phyloP scores from a whole-genome alignment of 2,888 invertebrate genomes.

The Phragmatobia fuliginosa region DNA sequence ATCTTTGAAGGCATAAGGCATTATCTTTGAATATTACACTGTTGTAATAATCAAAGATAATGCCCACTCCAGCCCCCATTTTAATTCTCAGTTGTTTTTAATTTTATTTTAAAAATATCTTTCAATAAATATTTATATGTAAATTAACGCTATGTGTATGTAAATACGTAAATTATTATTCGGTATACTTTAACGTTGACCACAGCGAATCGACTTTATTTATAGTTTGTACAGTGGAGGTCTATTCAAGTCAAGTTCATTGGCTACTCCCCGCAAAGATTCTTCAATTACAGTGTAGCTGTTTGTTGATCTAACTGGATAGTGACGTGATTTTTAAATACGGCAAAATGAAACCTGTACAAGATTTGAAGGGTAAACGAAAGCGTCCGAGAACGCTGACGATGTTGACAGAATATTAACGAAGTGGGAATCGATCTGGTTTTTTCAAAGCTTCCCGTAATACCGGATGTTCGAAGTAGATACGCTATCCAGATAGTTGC shows the following conservation, averaged over 20 bases:
- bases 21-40: no score
- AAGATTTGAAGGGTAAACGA: not conserved
- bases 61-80: not conserved
- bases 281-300: conserved; percentile 16
- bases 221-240: conserved; percentile 75
- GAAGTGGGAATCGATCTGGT: conserved; percentile 56
- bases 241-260: conserved; percentile 77
- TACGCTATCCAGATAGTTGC: conserved; percentile 35
- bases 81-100: not conserved
- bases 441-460: conserved; percentile 38
- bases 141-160: not conserved
- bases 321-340: conserved; percentile 12
- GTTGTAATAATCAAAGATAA: not conserved
- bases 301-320: conserved; percentile 15
- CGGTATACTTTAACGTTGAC: not conserved
- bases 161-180: not conserved
- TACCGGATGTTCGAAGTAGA: conserved; percentile 43
- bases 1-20: no score
- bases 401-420: conserved; percentile 60
- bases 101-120: not conserved
- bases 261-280: conserved; percentile 76
- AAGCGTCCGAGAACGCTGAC: conserved; percentile 30
- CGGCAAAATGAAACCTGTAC: not conserved
- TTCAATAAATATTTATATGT: not conserved
- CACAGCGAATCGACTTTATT: conserved; percentile 51